phyloP scores from a whole-genome alignment of 2,113 vertebrate species.

The Myiopsitta monachus region DNA sequence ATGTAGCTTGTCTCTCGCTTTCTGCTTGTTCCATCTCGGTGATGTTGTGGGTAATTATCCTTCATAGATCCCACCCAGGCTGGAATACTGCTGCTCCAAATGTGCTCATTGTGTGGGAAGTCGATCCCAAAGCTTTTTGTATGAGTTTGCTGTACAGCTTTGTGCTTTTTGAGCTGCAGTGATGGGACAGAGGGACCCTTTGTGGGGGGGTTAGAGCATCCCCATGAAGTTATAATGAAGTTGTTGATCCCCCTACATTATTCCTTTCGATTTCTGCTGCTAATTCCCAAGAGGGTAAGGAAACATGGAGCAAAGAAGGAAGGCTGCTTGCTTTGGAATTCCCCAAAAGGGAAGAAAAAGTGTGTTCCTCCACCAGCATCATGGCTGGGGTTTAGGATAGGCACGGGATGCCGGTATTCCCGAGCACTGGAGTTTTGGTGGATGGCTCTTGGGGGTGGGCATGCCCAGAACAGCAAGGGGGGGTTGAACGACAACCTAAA shows the following conservation, averaged over 20 bases:
- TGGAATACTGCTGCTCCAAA: neutral
- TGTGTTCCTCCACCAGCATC: rapidly evolving
- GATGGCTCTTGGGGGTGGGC: neutral
- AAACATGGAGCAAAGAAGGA: rapidly evolving
- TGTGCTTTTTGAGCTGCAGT: neutral
- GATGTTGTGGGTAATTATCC: neutral
- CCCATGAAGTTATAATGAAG: neutral
- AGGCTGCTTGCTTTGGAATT: neutral
- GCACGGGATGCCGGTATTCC: neutral
- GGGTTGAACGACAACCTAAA: slow-evolving; percentile 68
- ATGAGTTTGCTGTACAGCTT: neutral
- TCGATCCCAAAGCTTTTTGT: neutral
- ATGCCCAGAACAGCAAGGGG: slow-evolving; percentile 21
- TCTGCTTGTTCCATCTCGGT: neutral
- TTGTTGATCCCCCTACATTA: neutral
- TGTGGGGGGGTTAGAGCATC: neutral
- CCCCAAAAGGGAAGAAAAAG: neutral
- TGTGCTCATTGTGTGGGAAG: neutral
- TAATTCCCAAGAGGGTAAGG: neutral
- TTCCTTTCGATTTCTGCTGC: neutral
- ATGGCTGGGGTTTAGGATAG: neutral
- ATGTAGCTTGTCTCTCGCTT: neutral
- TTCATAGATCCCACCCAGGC: neutral
- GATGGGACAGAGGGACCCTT: neutral
- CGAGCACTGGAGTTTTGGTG: neutral